phyloP scores from a whole-genome alignment of 2,888 invertebrate species.

The Apoda limacodes region DNA sequence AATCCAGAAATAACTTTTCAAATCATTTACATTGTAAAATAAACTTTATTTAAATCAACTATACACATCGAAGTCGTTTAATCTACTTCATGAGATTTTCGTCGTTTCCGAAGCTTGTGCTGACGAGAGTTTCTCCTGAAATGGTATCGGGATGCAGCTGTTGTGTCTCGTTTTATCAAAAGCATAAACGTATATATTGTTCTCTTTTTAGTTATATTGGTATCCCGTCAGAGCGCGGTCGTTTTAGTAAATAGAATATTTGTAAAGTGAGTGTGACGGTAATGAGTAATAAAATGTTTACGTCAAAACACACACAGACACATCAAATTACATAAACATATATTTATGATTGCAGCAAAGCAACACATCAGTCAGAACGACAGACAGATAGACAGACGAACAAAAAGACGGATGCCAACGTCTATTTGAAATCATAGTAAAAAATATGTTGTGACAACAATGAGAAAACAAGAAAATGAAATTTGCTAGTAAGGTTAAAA shows the following conservation, averaged over 20 bases:
- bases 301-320: too few relatives aligned
- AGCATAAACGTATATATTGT: too few relatives aligned
- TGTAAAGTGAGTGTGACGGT: conserved; percentile 28
- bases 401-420: not conserved
- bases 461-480: too few relatives aligned
- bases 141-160: conserved; percentile 49
- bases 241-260: conserved; percentile 41
- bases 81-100: conserved; percentile 14
- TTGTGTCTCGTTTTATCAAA: too few relatives aligned
- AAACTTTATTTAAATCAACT: conserved; percentile 3
- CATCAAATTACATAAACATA: too few relatives aligned
- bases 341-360: too few relatives aligned
- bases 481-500: too few relatives aligned
- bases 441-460: too few relatives aligned
- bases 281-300: conserved; percentile 23
- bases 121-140: conserved; percentile 42
- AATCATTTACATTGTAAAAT: conserved; percentile 10
- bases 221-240: too few relatives aligned
- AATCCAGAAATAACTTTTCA: conserved; percentile 43
- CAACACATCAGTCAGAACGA: too few relatives aligned
- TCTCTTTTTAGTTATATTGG: too few relatives aligned
- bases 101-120: conserved; percentile 21
- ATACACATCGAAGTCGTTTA: conserved; percentile 17
- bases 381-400: not conserved
- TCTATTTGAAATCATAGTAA: not conserved